Conservation (phyloP, 2,113 vertebrate species). For the Siniperca knerii region DNA sequence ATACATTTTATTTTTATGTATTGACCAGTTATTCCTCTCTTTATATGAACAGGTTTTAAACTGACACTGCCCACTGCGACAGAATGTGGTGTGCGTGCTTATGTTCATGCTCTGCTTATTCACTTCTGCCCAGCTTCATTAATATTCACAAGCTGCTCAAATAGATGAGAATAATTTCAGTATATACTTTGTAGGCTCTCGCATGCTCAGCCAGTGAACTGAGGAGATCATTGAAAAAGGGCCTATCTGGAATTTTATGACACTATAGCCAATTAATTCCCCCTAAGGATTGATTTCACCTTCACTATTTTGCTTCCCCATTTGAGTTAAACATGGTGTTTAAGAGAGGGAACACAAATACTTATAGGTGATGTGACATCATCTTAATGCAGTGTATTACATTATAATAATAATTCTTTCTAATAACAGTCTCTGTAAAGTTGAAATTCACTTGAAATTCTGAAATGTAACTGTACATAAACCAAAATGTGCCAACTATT, state of each 20-base stretch:
- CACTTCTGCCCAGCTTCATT: constrained; percentile 14
- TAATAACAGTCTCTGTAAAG: not conserved
- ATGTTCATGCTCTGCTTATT: constrained; percentile 31
- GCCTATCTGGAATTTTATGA: constrained; percentile 4
- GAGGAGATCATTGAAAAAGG: constrained; percentile 38
- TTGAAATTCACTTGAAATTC: not conserved
- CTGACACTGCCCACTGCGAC: not conserved
- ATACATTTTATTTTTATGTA: not conserved
- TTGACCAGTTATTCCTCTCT: not conserved
- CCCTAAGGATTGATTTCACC: not conserved
- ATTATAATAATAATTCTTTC: not conserved
- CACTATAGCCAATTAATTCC: not conserved
- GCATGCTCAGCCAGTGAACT: constrained; percentile 16
- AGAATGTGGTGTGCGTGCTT: constrained; percentile 17
- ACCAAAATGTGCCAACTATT: not conserved
- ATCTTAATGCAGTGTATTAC: not conserved
- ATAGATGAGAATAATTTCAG: constrained; percentile 36
- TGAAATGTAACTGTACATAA: not conserved
- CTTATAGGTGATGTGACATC: not conserved
- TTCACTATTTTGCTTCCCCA: not conserved
- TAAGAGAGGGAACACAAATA: not conserved
- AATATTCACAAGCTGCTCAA: constrained; percentile 45
- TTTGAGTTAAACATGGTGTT: not conserved
- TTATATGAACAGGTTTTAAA: not conserved
- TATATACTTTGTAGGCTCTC: not conserved